phyloP scores from a whole-genome alignment of 2,797 vertebrate species.

The Mus minutoides region DNA sequence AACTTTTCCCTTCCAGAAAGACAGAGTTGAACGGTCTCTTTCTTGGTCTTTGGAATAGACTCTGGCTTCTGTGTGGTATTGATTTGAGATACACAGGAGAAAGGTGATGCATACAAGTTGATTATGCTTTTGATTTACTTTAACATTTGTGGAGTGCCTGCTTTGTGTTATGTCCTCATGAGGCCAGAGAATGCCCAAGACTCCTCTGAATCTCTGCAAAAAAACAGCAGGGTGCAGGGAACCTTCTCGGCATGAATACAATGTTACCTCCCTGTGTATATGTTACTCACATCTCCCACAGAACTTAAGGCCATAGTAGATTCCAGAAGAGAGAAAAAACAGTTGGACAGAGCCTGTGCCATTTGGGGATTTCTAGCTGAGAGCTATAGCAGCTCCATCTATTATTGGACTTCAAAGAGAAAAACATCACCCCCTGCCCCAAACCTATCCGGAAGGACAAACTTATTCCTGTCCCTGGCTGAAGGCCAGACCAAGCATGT shows the following conservation, averaged over 20 bases:
- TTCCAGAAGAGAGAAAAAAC: not conserved
- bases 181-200: not conserved
- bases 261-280: not conserved
- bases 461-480: not conserved
- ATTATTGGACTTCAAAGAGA: not conserved
- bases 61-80: not conserved
- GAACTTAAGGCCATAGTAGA: not conserved
- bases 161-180: not conserved
- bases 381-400: not conserved
- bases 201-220: not conserved
- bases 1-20: not conserved
- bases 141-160: not conserved
- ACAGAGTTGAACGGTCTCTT: not conserved
- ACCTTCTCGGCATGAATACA: not conserved
- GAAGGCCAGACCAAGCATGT: not conserved
- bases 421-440: not conserved
- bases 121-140: not conserved
- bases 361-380: not conserved
- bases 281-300: not conserved
- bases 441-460: not conserved
- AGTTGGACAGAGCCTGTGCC: too few species aligned
- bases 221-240: not conserved
- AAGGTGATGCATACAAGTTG: not conserved
- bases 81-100: not conserved
- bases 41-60: constrained; percentile 1